phyloP scores from a whole-genome alignment of 2,113 vertebrate species.

The Ageneiosus marmoratus region DNA sequence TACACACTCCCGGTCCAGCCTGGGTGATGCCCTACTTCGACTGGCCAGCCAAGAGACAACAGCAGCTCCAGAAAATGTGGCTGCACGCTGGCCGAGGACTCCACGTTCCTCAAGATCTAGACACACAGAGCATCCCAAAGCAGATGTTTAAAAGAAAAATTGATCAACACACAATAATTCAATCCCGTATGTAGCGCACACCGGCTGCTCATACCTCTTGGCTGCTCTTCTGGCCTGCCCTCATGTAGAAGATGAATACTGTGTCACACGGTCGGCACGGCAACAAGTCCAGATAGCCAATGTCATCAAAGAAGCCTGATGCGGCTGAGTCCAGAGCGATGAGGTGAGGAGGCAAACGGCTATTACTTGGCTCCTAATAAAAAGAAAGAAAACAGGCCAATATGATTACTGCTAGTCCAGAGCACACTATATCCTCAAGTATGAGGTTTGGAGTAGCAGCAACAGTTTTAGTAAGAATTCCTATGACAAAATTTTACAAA shows the following conservation, averaged over 20 bases:
- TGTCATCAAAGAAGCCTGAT: constrained; percentile 87
- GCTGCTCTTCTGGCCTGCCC: constrained; percentile 87
- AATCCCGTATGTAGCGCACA: background rate
- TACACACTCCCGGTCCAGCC: constrained; percentile 88
- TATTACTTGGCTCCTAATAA: constrained; percentile 82
- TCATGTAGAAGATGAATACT: constrained; percentile 92
- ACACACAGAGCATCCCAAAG: background rate
- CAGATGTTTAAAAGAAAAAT: background rate
- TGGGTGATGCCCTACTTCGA: constrained; percentile 80
- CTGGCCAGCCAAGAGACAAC: constrained; percentile 85
- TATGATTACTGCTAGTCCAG: background rate
- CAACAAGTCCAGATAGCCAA: constrained; percentile 85
- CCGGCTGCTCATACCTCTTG: constrained; percentile 77
- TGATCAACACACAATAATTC: background rate
- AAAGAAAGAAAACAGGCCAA: background rate
- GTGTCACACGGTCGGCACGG: constrained; percentile 87
- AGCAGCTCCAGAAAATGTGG: constrained; percentile 89
- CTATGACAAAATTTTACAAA: background rate
- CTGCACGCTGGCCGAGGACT: constrained; percentile 80
- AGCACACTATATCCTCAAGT: background rate
- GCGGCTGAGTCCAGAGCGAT: constrained; percentile 86
- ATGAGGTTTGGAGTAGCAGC: background rate
- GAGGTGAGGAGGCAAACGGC: constrained; percentile 85
- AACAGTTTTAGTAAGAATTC: background rate
- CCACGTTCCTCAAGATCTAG: constrained; percentile 89